These are phyloP conservation scores for Glossophaga mutica DNA, from an alignment of 2,797 vertebrate genomes.

Conservation along the genomic window DNA sequence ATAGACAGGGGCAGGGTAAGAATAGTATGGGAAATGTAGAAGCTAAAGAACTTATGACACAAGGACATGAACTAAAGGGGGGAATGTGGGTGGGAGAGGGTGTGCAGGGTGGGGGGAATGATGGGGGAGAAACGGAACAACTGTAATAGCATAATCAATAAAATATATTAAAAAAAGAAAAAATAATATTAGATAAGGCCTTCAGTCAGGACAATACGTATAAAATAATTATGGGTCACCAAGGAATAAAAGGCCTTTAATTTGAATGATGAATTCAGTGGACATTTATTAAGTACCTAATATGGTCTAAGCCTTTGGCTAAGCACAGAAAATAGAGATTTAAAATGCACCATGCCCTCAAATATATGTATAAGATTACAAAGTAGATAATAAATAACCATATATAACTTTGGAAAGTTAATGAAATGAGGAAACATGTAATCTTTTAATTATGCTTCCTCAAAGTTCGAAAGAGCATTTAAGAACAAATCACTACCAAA, in stretches of 20 bases:
- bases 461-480: neutral
- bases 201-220: neutral
- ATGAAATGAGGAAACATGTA: neutral
- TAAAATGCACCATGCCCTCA: neutral
- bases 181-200: neutral
- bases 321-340: neutral
- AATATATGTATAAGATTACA: neutral
- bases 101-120: too few relatives aligned
- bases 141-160: too few relatives aligned
- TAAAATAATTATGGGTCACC: neutral
- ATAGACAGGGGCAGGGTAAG: too few relatives aligned
- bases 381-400: neutral
- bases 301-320: neutral
- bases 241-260: neutral
- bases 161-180: too few relatives aligned
- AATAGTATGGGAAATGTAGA: too few relatives aligned
- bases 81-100: too few relatives aligned
- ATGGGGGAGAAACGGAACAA: too few relatives aligned
- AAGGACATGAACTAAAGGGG: too few relatives aligned
- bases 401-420: neutral
- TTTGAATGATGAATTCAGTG: neutral
- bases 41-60: too few relatives aligned
- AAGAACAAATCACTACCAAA: neutral
- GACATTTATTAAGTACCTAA: neutral
- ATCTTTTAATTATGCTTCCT: neutral